phyloP scores from a whole-genome alignment of 2,797 vertebrate genomes.

The Coreius guichenoti region DNA sequence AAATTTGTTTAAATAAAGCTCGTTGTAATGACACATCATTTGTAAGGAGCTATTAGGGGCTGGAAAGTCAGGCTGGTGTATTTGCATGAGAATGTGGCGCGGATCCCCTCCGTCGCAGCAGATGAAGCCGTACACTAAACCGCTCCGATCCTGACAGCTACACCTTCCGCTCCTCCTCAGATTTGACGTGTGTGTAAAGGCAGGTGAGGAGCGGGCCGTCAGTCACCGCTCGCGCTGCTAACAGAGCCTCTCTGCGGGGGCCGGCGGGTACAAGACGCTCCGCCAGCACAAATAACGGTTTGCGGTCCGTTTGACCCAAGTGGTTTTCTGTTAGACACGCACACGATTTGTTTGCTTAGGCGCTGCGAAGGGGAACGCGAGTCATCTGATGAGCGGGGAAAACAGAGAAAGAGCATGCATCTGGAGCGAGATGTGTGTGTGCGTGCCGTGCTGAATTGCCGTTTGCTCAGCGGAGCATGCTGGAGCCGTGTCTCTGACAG shows the following conservation, averaged over 20 bases:
- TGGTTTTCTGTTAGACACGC: constrained; percentile 50
- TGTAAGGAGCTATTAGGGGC: constrained; percentile 99
- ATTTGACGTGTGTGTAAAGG: constrained; percentile 47
- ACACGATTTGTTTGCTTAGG: constrained; percentile 51
- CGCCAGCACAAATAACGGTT: constrained; percentile 20
- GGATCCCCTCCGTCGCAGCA: constrained; percentile 82
- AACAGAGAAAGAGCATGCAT: constrained; percentile 25
- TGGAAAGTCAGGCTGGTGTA: constrained; percentile 87
- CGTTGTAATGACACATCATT: constrained; percentile 99
- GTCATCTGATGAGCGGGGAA: constrained; percentile 34
- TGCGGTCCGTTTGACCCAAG: constrained; percentile 43
- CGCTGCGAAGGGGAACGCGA: constrained; percentile 39
- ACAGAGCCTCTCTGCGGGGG: constrained; percentile 39
- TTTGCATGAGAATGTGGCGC: constrained; percentile 99
- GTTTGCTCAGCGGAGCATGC: constrained; percentile 74
- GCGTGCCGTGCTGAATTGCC: constrained; percentile 63
- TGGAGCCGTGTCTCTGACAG: constrained; percentile 74
- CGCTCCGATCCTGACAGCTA: constrained; percentile 34
- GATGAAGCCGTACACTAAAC: constrained; percentile 80
- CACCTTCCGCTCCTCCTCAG: constrained; percentile 48
- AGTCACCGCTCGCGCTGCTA: background rate
- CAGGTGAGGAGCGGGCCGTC: constrained; percentile 43
- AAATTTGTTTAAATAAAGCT: constrained; percentile 99
- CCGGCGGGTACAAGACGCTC: background rate
- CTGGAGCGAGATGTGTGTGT: constrained; percentile 40